Conservation (phyloP, 2,888 invertebrate genomes). For the Athalia rosae region DNA sequence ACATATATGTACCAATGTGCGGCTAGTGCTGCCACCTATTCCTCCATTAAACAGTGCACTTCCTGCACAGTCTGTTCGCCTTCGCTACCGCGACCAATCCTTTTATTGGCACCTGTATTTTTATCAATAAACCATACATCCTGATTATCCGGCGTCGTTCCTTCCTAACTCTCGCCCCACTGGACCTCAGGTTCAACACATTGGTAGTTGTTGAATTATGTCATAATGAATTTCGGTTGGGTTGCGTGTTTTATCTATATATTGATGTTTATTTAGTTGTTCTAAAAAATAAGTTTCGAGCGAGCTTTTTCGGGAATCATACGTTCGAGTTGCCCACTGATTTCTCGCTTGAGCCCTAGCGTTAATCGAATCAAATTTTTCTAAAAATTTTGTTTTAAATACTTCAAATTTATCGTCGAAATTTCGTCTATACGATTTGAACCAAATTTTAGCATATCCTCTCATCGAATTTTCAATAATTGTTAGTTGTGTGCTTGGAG, state of each 20-base stretch:
- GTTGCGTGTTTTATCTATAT: conserved; percentile 35
- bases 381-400: conserved; percentile 39
- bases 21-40: too few relatives aligned
- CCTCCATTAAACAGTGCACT: too few relatives aligned
- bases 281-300: conserved; percentile 46
- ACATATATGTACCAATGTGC: too few relatives aligned
- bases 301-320: conserved; percentile 19
- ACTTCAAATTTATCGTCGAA: background rate
- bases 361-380: conserved; percentile 48
- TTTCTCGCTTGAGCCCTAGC: conserved; percentile 32
- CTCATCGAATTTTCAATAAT: conserved; percentile 40
- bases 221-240: conserved; percentile 47
- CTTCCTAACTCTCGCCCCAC: too few relatives aligned
- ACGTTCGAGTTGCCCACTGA: conserved; percentile 41
- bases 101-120: too few relatives aligned
- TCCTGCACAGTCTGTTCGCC: too few relatives aligned
- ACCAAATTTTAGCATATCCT: conserved; percentile 47
- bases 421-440: conserved; percentile 24
- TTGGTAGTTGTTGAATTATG: conserved; percentile 50
- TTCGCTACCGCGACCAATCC: too few relatives aligned
- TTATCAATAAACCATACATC: too few relatives aligned
- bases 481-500: conserved; percentile 13
- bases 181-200: too few relatives aligned
- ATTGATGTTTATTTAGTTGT: conserved; percentile 46
- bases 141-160: too few relatives aligned